These are phyloP conservation scores for Salminus brasiliensis DNA, from an alignment of 2,113 vertebrate species.

Conservation along the genomic window DNA sequence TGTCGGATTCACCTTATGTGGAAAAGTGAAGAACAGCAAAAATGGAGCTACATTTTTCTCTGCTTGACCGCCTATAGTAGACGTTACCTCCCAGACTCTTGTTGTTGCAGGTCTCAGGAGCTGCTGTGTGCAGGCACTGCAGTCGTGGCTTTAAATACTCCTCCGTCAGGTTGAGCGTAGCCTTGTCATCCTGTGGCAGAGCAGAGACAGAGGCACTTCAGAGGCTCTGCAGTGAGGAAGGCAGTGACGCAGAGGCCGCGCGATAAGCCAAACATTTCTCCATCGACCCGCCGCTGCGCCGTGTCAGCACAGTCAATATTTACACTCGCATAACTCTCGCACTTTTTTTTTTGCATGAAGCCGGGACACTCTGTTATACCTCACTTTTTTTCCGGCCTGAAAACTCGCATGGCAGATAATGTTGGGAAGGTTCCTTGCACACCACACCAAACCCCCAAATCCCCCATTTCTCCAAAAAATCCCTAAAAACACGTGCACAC, in stretches of 20 bases:
- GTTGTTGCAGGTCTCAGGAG: not conserved
- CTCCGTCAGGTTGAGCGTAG: not conserved
- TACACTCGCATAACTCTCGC: constrained; percentile 42
- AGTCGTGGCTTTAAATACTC: not conserved
- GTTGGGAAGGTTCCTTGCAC: constrained; percentile 57
- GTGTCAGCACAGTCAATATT: constrained; percentile 49
- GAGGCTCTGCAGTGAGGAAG: constrained; percentile 7
- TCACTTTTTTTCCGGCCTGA: constrained; percentile 16
- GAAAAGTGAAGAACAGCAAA: no score
- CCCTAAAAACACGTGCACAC: not conserved
- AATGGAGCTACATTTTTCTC: no score
- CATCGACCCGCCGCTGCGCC: constrained; percentile 33
- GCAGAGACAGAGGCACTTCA: not conserved
- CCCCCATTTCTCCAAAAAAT: not conserved
- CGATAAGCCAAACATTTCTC: constrained; percentile 59
- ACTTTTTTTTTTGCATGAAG: constrained; percentile 31
- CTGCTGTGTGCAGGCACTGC: not conserved
- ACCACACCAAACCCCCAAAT: constrained; percentile 64
- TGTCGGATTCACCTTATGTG: no score
- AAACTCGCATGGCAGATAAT: not conserved
- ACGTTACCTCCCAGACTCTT: not conserved
- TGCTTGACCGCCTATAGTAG: not conserved
- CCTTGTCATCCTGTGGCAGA: not conserved
- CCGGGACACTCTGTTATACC: constrained; percentile 26
- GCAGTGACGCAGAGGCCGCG: constrained; percentile 22